phyloP scores from a whole-genome alignment of 64 coral and sea anemone species.

The Hydrozoanthus tunicans region DNA sequence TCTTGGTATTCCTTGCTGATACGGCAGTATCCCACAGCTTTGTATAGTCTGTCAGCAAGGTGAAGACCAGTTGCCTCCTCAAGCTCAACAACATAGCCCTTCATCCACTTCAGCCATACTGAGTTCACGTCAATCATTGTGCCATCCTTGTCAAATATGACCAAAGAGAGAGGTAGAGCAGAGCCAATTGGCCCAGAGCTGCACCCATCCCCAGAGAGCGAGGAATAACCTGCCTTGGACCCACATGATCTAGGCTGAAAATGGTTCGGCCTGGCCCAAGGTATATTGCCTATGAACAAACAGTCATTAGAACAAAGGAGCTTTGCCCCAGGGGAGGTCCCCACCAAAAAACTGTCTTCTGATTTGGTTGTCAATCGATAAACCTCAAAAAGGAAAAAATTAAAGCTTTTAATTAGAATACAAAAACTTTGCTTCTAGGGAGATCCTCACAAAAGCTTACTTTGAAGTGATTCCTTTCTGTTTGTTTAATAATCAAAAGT shows the following conservation, averaged over 20 bases:
- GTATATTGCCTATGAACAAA: conserved; percentile 61
- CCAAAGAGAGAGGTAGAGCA: conserved; percentile 43
- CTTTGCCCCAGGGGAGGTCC: conserved; percentile 4
- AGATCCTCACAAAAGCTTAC: neutral
- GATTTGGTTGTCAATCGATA: neutral
- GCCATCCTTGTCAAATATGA: conserved; percentile 98
- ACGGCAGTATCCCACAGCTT: conserved; percentile 79
- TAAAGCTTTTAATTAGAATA: neutral
- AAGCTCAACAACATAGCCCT: conserved; percentile 67
- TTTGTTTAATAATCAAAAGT: too few species aligned
- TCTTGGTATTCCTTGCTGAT: conserved; percentile 66
- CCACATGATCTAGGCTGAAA: conserved; percentile 9
- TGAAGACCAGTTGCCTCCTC: conserved; percentile 70
- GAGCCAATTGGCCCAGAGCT: conserved; percentile 24
- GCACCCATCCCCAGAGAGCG: conserved; percentile 77
- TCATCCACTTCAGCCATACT: conserved; percentile 93
- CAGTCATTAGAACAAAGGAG: conserved; percentile 9
- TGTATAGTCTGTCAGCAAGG: conserved; percentile 74
- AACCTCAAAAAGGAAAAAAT: neutral
- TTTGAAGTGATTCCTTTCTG: too few species aligned
- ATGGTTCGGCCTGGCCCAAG: conserved; percentile 66
- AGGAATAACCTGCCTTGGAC: conserved; percentile 51
- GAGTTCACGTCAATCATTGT: conserved; percentile 91
- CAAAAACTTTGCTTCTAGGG: neutral
- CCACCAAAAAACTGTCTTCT: neutral